phyloP scores from a whole-genome alignment of 53 echinoderm and acorn worm genomes.

The Zoroaster sp. region DNA sequence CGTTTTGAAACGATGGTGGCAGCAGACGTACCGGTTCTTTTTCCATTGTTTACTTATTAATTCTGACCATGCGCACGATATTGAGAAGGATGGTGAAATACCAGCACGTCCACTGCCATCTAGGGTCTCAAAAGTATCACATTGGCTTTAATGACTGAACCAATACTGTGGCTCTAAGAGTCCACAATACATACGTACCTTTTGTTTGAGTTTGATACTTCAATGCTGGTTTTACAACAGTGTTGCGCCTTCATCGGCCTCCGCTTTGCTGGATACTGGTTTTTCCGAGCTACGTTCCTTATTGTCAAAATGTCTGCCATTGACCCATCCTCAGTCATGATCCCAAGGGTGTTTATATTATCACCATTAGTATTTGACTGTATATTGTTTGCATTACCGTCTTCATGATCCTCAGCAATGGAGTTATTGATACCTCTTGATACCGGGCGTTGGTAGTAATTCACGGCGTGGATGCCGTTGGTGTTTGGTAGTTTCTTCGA shows the following conservation, averaged over 20 bases:
- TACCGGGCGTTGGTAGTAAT: neutral
- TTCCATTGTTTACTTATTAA: no score
- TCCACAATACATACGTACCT: neutral
- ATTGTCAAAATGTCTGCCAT: constrained; percentile 10
- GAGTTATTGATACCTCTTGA: neutral
- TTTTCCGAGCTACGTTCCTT: neutral
- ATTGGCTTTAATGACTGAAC: no score
- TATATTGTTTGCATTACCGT: constrained; percentile 9
- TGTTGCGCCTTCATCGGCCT: neutral
- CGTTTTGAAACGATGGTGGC: no score
- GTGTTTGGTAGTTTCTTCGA: constrained; percentile 23
- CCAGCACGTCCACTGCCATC: no score
- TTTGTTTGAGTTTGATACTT: neutral
- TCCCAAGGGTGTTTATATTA: neutral
- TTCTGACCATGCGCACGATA: no score
- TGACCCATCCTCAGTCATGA: neutral
- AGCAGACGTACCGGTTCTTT: no score
- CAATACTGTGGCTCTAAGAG: no score
- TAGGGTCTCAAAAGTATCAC: no score
- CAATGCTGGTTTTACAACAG: neutral
- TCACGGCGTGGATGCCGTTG: neutral
- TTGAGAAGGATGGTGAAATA: no score
- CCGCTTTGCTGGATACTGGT: neutral
- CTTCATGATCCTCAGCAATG: neutral
- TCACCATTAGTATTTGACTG: neutral